Conservation (phyloP, 2,113 vertebrate species). For the Bos taurus region DNA sequence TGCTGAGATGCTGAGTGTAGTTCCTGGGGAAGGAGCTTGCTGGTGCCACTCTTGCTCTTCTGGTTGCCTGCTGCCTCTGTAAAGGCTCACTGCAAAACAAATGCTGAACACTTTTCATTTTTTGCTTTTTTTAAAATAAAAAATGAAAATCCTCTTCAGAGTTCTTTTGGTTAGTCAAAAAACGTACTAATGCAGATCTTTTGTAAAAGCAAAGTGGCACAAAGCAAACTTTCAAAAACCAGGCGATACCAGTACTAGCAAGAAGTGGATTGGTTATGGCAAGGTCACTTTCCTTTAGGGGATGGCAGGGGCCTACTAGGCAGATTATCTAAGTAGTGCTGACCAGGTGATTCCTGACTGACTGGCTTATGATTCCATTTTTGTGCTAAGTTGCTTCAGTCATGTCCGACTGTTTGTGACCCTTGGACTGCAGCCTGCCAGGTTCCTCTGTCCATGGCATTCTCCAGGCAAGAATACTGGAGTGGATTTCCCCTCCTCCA, state of each 20-base stretch:
- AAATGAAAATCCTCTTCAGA: not conserved
- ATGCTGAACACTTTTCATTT: not conserved
- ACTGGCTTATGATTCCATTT: not conserved
- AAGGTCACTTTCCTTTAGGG: not conserved
- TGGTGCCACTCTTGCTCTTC: not conserved
- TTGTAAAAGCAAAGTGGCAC: not conserved
- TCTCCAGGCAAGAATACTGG: not conserved
- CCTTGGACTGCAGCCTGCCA: not conserved
- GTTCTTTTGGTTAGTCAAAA: not conserved
- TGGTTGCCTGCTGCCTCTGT: not conserved
- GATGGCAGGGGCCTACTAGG: not conserved
- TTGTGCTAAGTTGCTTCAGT: not conserved
- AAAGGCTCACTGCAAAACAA: not conserved
- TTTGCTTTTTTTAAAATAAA: not conserved
- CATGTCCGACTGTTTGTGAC: not conserved
- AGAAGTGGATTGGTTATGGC: not conserved
- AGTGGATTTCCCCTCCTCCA: not conserved
- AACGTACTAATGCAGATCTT: not conserved
- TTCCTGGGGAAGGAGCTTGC: not conserved
- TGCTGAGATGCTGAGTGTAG: not conserved
- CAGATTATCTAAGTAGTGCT: not conserved
- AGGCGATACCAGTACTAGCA: not conserved
- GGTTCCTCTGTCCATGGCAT: not conserved
- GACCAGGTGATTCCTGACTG: not conserved
- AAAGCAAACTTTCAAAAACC: not conserved